Percentiles rank a stretch among this genome's conserved stretches.
phyloP scores from a whole-genome alignment of 64 coral and sea anemone species.

The Actinia tenebrosa region DNA sequence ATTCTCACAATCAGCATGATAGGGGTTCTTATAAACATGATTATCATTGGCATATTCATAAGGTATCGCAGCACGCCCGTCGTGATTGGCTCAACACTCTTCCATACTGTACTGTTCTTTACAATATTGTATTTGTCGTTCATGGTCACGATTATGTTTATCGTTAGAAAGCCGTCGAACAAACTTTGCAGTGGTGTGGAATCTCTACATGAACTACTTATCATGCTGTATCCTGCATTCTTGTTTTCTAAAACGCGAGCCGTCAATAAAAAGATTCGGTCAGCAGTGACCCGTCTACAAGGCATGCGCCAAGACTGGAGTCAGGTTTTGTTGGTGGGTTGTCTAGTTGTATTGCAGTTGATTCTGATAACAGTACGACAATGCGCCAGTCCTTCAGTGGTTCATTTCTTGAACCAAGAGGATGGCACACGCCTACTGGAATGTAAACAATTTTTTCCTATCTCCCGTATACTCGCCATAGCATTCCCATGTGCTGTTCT shows the following conservation, averaged over 20 bases:
- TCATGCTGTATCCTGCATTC: constrained; percentile 50
- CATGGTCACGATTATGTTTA: constrained; percentile 39
- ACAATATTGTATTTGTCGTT: constrained; percentile 44
- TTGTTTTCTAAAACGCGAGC: constrained; percentile 72
- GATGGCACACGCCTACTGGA: constrained; percentile 63
- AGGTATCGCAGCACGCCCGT: constrained; percentile 40
- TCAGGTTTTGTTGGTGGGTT: constrained; percentile 27
- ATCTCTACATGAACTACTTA: constrained; percentile 32
- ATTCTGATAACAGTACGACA: constrained; percentile 70
- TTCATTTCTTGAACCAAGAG: constrained; percentile 50
- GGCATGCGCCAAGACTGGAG: constrained; percentile 28
- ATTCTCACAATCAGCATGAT: constrained; percentile 56
- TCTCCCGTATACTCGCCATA: constrained; percentile 45
- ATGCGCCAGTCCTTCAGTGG: constrained; percentile 11
- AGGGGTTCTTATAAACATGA: constrained; percentile 35
- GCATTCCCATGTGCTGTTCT: constrained; percentile 61
- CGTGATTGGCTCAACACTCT: constrained; percentile 44
- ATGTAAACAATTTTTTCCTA: constrained; percentile 45
- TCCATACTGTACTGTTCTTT: constrained; percentile 46
- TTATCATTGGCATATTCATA: constrained; percentile 31
- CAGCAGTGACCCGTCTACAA: constrained; percentile 41
- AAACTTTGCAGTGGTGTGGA: constrained; percentile 28
- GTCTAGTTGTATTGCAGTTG: constrained; percentile 34
- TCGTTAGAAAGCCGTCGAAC: constrained; percentile 48
- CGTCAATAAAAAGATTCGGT: constrained; percentile 31